Evolutionary conservation across 37 sponge, comb jelly and placozoan genomes (phyloP), one percentile per base, ranked within the genome.

Genomic region (Axinella damicornis): DNA sequence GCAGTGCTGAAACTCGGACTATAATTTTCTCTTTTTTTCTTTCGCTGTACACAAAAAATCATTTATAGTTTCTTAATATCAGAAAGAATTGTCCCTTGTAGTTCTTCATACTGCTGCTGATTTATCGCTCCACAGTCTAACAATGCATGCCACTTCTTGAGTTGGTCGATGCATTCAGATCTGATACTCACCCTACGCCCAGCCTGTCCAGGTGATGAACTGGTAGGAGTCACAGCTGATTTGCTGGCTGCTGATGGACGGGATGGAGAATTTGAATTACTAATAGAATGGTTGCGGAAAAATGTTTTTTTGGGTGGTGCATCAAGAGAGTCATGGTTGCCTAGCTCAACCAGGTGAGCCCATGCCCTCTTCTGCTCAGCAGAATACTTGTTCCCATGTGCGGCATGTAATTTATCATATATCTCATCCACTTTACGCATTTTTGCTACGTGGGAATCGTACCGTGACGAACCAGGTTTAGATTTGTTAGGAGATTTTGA

Each of bases 151-250:
- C 70, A 69, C 28, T 69, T 69, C 34, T 69, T 2, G 1, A 69
- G 34, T 13, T 69, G 70, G 35, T 69, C 70, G 15, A 69, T 69
- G 15, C 31, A 32, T 32, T 69, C 70, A 2, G 34, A 33, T 4
- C 52, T 53, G 25, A 73, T 38, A 2, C 31, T 46, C 53, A 73
- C 74, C 6, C 69, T 24, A 19, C 35, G 32, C n/a, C n/a, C n/a
- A n/a, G n/a, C n/a, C n/a, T n/a, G n/a, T 68, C 69, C 69, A 30
- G 69, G 69, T 34, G 69, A 68, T 27, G 46, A n/a, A n/a, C n/a
- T n/a, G n/a, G 5, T 61, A 46, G 46, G 4, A 46, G 6, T 12
- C 46, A 9, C 46, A 46, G 46, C 4, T 9, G 46, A 46, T 46
- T 46, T 46, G 46, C 46, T 46, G 46, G 46, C 9, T 46, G 46